Evolutionary conservation across 2,113 vertebrate genomes (phyloP).

Genomic region (Phocoena phocoena): DNA sequence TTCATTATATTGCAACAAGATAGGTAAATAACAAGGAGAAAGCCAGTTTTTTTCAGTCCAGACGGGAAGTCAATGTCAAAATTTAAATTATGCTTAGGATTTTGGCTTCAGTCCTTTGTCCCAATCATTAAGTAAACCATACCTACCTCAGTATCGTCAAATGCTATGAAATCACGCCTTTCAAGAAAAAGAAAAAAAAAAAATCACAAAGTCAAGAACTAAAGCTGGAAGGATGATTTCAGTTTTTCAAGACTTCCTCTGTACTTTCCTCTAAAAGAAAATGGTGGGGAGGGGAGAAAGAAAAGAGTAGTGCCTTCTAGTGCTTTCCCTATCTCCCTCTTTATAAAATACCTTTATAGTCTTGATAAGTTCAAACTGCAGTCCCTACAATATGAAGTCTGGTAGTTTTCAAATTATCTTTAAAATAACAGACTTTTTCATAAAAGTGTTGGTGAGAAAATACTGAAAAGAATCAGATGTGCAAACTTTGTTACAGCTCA

Average conservation of each 20-base stretch:
- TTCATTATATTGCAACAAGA: constrained; percentile 44
- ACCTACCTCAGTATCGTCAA: not conserved
- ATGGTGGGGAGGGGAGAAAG: not conserved
- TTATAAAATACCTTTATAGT: constrained; percentile 16
- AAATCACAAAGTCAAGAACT: not conserved
- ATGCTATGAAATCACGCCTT: not conserved
- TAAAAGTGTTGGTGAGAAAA: constrained; percentile 61
- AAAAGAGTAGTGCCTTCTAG: not conserved
- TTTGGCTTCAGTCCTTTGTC: not conserved
- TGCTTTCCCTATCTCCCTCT: not conserved
- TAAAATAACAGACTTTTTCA: constrained; percentile 56
- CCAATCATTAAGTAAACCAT: not conserved
- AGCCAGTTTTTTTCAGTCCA: not conserved
- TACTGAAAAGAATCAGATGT: constrained; percentile 56
- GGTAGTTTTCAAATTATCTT: constrained; percentile 60
- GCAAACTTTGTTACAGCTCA: constrained; percentile 62
- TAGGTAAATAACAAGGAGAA: constrained; percentile 22
- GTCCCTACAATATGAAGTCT: not conserved
- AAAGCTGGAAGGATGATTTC: constrained; percentile 24
- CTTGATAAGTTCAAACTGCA: constrained; percentile 20
- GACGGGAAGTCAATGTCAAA: constrained; percentile 25
- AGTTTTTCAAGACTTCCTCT: constrained; percentile 25
- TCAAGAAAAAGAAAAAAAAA: not conserved
- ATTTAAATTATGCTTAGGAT: constrained; percentile 11
- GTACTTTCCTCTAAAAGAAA: not conserved